Conservation (phyloP, 1,140 invertebrate genomes). For the Drosophila watanabei region DNA sequence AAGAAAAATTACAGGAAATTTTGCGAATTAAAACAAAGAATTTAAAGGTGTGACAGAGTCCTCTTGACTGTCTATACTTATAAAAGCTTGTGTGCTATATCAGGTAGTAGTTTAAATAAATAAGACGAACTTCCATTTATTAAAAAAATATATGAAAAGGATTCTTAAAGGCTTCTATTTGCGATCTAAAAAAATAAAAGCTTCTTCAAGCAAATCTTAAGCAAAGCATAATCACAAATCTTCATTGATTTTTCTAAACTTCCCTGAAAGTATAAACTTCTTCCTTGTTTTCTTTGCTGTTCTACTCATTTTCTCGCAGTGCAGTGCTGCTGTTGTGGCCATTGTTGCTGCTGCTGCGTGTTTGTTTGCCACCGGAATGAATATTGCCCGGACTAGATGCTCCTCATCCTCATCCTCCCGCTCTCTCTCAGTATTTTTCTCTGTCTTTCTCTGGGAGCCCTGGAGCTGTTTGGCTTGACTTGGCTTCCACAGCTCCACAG, state of each 20-base stretch:
- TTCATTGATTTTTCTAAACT: fast-evolving
- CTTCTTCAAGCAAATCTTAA: background rate
- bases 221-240: background rate
- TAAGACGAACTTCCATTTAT: background rate
- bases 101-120: background rate
- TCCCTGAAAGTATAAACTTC: fast-evolving
- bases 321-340: constrained; percentile 34
- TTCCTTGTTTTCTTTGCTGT: background rate
- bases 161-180: background rate
- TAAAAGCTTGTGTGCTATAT: background rate
- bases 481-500: constrained; percentile 55
- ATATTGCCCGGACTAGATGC: constrained; percentile 68
- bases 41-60: background rate
- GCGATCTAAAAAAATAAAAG: no score
- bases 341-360: constrained; percentile 75
- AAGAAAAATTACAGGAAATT: constrained; percentile 1
- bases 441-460: constrained; percentile 34
- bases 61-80: background rate
- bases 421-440: constrained; percentile 16
- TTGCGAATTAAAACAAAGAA: background rate
- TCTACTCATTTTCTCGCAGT: background rate
- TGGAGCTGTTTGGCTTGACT: constrained; percentile 75
- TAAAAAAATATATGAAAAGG: background rate
- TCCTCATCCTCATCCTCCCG: background rate
- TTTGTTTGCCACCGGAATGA: constrained; percentile 81